Conservation (phyloP, 2,113 vertebrate genomes). For the Clarias magur region DNA sequence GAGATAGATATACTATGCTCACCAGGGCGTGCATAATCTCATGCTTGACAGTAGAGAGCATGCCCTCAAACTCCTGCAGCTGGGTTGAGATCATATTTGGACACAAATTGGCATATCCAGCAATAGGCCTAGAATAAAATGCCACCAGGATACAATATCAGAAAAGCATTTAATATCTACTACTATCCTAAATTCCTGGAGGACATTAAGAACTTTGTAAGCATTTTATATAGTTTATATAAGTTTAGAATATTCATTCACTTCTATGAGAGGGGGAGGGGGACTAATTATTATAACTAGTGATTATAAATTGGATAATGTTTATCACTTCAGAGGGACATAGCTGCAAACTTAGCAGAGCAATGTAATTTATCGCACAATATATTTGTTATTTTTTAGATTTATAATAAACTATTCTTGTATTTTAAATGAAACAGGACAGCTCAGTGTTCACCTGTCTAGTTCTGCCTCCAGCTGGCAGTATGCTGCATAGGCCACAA, state of each 20-base stretch:
- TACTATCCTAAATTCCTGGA: neutral
- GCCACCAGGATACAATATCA: constrained; percentile 22
- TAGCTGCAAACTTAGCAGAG: neutral
- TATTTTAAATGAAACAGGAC: neutral
- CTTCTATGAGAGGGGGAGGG: no score
- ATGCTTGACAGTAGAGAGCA: constrained; percentile 97
- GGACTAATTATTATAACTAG: neutral
- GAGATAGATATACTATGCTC: constrained; percentile 7
- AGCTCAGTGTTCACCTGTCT: constrained; percentile 79
- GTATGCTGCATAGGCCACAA: constrained; percentile 95
- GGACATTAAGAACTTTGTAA: neutral
- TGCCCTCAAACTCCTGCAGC: constrained; percentile 90
- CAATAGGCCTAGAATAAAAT: constrained; percentile 79
- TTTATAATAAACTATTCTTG: neutral
- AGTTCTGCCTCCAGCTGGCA: constrained; percentile 94
- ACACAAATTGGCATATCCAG: constrained; percentile 96
- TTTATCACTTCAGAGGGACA: neutral
- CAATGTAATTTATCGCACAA: neutral
- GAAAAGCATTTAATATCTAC: neutral
- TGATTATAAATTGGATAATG: neutral
- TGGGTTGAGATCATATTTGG: constrained; percentile 94
- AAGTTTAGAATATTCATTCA: neutral
- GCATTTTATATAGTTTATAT: no score
- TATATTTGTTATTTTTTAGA: neutral
- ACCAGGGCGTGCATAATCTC: constrained; percentile 98